phyloP scores from a whole-genome alignment of 2,113 vertebrate genomes.

The Taurulus bubalis region DNA sequence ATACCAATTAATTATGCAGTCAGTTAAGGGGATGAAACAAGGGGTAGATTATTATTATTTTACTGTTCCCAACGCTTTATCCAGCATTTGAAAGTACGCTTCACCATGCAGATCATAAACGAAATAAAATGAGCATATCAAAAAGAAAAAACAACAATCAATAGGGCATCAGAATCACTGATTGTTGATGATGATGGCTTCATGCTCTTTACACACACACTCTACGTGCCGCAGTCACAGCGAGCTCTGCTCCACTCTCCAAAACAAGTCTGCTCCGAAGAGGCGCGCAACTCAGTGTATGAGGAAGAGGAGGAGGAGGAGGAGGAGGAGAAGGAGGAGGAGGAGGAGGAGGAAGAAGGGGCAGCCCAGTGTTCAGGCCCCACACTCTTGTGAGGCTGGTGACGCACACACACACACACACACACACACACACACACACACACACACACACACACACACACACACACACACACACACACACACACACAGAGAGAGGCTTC shows the following conservation, averaged over 20 bases:
- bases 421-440: background rate
- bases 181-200: constrained; percentile 2
- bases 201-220: constrained; percentile 13
- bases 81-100: too few relatives aligned
- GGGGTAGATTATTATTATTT: background rate
- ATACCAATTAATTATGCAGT: background rate
- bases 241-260: constrained; percentile 15
- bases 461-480: background rate
- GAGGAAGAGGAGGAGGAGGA: background rate
- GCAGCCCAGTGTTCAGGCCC: constrained; percentile 13
- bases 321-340: background rate
- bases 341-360: background rate
- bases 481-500: constrained; percentile 32
- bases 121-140: background rate
- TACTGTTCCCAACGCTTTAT: background rate
- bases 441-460: background rate
- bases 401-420: background rate
- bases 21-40: background rate
- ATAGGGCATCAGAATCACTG: background rate
- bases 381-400: background rate
- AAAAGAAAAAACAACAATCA: background rate
- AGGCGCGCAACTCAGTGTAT: constrained; percentile 25
- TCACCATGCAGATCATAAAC: background rate
- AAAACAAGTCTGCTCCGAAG: constrained; percentile 18
- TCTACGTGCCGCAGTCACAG: constrained; percentile 14